phyloP scores from a whole-genome alignment of 30 jellyfish, hydroid and myxozoan genomes.

The Phacellophora camtschatica region DNA sequence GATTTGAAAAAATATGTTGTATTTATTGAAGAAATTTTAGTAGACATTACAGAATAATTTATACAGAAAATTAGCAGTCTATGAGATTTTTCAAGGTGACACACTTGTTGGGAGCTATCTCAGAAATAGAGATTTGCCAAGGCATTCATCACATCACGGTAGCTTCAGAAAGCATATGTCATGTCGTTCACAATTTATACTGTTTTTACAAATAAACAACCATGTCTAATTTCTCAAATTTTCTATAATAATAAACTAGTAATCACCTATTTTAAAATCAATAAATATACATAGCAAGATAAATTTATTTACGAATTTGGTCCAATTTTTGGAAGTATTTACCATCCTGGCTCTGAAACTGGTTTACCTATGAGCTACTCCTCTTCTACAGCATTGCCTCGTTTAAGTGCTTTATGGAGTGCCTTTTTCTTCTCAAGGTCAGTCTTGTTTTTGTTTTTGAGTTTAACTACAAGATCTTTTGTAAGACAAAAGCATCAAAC shows the following conservation, averaged over 20 bases:
- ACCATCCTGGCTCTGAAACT: too few relatives aligned
- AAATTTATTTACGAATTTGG: too few relatives aligned
- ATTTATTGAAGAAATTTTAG: conserved; percentile 4
- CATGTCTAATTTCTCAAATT: background rate
- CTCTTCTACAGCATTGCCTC: conserved; percentile 1
- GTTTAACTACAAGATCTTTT: conserved; percentile 8
- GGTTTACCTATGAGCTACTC: background rate
- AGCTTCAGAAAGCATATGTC: conserved; percentile 23
- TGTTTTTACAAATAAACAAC: too few relatives aligned
- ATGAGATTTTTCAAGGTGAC: conserved; percentile 24
- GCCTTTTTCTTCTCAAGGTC: conserved; percentile 25
- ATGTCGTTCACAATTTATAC: too few relatives aligned
- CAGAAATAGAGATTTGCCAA: conserved; percentile 26
- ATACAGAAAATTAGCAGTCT: conserved; percentile 20
- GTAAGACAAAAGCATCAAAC: conserved; percentile 28
- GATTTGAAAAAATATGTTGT: conserved; percentile 37
- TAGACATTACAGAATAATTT: background rate
- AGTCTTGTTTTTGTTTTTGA: conserved; percentile 9
- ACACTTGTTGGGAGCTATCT: conserved; percentile 25
- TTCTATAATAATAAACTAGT: background rate
- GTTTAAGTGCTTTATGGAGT: conserved; percentile 9
- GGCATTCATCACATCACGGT: background rate
- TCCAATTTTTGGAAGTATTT: too few relatives aligned
- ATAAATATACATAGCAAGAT: background rate
- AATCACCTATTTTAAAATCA: background rate